Percentiles rank a stretch among this genome's conserved stretches.
These are phyloP conservation scores for Glossophaga mutica DNA, from an alignment of 2,797 vertebrate species.

Conservation along the genomic window DNA sequence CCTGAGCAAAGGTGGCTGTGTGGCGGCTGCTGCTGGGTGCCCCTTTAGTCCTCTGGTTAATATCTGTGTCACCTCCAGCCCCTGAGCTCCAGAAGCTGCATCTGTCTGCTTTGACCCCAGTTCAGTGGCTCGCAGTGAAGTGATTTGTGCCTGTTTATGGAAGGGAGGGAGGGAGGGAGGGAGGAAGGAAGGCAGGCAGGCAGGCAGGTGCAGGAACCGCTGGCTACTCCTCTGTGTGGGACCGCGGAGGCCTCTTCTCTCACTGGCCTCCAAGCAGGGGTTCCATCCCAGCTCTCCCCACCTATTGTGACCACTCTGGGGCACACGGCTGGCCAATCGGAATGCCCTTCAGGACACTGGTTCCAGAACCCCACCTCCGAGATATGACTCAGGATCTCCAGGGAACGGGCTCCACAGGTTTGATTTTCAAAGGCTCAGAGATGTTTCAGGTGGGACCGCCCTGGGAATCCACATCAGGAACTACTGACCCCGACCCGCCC, in stretches of 20 bases:
- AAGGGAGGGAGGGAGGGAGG: no score
- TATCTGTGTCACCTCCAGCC: neutral
- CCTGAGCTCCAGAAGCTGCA: neutral
- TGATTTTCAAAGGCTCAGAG: neutral
- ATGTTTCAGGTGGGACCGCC: neutral
- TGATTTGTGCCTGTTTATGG: fast-evolving
- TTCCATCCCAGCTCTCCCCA: no score
- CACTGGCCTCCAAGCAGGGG: fast-evolving
- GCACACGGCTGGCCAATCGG: neutral
- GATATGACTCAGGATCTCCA: neutral
- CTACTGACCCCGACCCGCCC: neutral
- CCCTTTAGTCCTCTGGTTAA: fast-evolving
- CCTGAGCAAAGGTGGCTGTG: neutral
- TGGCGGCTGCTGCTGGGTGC: neutral
- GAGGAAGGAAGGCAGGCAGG: no score
- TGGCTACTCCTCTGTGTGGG: neutral
- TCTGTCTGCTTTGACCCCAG: neutral
- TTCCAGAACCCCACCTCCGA: neutral
- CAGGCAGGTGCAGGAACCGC: fast-evolving
- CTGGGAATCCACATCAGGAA: neutral
- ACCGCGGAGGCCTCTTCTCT: no score
- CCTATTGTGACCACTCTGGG: neutral
- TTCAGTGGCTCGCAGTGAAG: neutral
- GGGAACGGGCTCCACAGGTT: neutral
- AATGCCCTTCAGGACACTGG: no score